Evolutionary conservation across 1,140 invertebrate species (phyloP).

Genomic region (Trypoxylus dichotomus): DNA sequence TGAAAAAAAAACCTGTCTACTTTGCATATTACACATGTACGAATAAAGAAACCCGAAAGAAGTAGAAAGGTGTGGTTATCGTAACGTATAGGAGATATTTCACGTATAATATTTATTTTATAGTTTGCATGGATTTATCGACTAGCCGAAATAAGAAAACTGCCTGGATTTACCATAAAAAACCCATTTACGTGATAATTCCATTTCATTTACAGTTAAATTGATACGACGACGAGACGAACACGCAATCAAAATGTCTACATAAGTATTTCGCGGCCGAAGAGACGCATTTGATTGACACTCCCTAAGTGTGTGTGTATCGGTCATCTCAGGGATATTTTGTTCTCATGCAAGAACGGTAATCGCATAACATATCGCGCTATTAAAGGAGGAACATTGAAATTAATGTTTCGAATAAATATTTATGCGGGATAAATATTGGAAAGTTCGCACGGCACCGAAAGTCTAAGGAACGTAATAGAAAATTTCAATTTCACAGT

Average conservation of each 20-base stretch:
- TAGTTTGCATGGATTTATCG: neutral
- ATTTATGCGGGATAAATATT: no score
- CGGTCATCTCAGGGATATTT: no score
- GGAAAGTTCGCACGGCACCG: no score
- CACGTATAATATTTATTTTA: no score
- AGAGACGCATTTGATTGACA: neutral
- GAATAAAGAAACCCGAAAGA: neutral
- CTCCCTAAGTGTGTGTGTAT: neutral
- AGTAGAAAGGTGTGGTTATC: neutral
- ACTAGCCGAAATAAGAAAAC: neutral
- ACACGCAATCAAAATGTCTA: neutral
- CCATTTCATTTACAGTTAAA: neutral
- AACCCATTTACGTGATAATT: neutral
- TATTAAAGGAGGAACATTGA: no score
- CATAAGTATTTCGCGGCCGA: neutral
- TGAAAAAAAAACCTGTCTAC: neutral
- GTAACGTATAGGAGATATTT: no score
- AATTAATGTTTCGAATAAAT: no score
- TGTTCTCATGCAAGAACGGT: no score
- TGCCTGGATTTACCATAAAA: neutral
- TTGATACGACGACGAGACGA: neutral
- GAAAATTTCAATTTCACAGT: no score
- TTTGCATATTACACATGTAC: neutral
- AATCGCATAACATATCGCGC: no score
- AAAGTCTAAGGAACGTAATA: neutral